Base-by-base conservation (phyloP, 2,797 vertebrate genomes). In the Enteromius anoplus region DNA sequence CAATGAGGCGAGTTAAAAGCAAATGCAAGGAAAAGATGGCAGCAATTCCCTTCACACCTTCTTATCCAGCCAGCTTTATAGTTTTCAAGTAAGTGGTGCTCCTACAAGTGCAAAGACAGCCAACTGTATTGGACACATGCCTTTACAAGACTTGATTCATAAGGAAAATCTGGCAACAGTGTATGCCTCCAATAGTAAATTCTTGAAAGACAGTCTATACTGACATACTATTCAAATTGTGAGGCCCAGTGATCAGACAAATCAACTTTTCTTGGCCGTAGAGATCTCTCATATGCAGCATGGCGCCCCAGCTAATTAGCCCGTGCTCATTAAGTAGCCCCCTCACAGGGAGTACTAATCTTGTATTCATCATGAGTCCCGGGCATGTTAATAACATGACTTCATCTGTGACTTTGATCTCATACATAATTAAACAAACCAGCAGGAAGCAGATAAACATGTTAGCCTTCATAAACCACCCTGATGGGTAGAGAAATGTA, bases 391-490 rank as follows among this genome's bases (percentile, higher is more conserved):
- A 86, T 86, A 75, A 64, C 75, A 77, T 71, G 77, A 53, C 47
- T 73, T 84, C 71, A 70, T 78, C 65, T 62, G 37, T 71, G 34
- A 69, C 85, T 83, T 85, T 83, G 65, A 85, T 85, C 26, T 65
- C 77, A 62, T 72, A 72, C 76, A 80, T 82, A 75, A 88, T 88
- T 86, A 80, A 88, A 75, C 82, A 79, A 55, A 47, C 55, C 40
- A 84, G 81, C 58, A 47, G 64, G 68, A 37, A 75, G 68, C 40
- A 60, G 72, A 34, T 68, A 34, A 80, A 78, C 70, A 55, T 76
- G 80, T 79, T 70, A 65, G 78, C 64, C 80, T 75, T 84, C 47
- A 64, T 75, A 51, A 55, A 69, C 14, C 77, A 15, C 15, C 66
- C 26, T 68, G 55, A 76, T 47, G 23, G 53, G 55, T 34, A 55